A percentile compares a stretch with the other conserved stretches of the same genome.
Conservation (phyloP, 2,888 invertebrate genomes). For the Scelioninae gen. 2 region DNA sequence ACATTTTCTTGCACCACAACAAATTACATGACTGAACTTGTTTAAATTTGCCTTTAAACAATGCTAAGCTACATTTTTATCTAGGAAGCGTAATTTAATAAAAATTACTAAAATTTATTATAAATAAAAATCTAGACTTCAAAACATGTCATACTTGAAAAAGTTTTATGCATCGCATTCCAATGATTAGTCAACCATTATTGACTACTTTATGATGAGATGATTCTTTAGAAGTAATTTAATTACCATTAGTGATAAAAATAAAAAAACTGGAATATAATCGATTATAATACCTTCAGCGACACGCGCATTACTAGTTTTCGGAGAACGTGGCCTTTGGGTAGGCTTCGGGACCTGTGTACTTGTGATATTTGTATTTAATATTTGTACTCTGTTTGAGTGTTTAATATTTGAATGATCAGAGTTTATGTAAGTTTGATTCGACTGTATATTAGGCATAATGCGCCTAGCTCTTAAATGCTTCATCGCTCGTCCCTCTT, state of each 20-base stretch:
- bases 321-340: constrained; percentile 71
- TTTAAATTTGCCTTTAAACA: not conserved
- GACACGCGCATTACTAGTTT: constrained; percentile 68
- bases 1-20: too few relatives aligned
- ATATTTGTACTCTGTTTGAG: constrained; percentile 69
- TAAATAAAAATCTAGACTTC: constrained; percentile 16
- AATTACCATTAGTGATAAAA: constrained; percentile 29
- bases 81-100: constrained; percentile 1
- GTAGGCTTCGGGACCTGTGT: constrained; percentile 69
- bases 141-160: constrained; percentile 3
- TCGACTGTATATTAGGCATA: constrained; percentile 67
- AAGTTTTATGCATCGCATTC: not conserved
- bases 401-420: constrained; percentile 66
- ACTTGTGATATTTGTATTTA: constrained; percentile 66
- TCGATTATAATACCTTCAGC: constrained; percentile 70
- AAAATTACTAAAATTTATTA: not conserved
- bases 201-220: constrained; percentile 15
- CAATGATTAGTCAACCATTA: constrained; percentile 3
- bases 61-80: constrained; percentile 13
- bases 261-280: constrained; percentile 48
- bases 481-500: constrained; percentile 68
- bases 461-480: constrained; percentile 69
- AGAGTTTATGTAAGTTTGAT: constrained; percentile 66
- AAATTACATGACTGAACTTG: not conserved
- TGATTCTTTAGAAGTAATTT: constrained; percentile 3